A percentile compares a stretch with the other conserved stretches of the same genome.
Evolutionary conservation across 2,888 invertebrate genomes (phyloP).

Genomic region (Fissipunctia ypsillon): DNA sequence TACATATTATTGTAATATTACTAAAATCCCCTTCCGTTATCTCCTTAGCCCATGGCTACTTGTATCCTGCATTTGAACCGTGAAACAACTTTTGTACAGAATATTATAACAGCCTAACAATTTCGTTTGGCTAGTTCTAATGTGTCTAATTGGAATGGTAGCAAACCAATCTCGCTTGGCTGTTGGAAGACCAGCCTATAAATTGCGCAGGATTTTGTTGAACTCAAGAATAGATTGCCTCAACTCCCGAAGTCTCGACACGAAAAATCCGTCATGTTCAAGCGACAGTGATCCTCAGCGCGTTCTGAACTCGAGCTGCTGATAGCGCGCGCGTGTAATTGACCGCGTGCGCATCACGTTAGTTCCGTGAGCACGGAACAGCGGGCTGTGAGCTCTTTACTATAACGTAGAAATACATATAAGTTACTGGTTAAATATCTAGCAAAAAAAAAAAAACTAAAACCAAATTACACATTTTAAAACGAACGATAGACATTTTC

Average conservation of each 20-base stretch:
- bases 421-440: neutral
- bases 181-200: neutral
- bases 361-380: slow-evolving; percentile 38
- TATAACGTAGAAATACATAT: neutral
- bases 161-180: neutral
- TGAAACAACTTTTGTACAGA: neutral
- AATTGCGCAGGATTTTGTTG: neutral
- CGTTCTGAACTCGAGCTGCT: slow-evolving; percentile 11
- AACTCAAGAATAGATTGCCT: neutral
- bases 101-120: too few species aligned
- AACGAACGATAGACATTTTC: too few species aligned
- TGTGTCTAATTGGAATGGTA: neutral
- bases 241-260: neutral
- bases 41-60: neutral
- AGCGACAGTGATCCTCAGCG: slow-evolving; percentile 10
- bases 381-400: slow-evolving; percentile 20
- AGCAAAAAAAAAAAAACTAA: neutral
- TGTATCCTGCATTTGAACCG: neutral
- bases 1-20: neutral
- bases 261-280: slow-evolving; percentile 3
- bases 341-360: slow-evolving; percentile 57
- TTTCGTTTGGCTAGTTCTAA: too few species aligned
- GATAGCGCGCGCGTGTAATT: slow-evolving; percentile 43
- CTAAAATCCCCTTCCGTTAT: neutral
- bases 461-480: too few species aligned